Evolutionary conservation across 2,113 vertebrate species (phyloP).

Genomic region (Brachionichthys hirsutus): DNA sequence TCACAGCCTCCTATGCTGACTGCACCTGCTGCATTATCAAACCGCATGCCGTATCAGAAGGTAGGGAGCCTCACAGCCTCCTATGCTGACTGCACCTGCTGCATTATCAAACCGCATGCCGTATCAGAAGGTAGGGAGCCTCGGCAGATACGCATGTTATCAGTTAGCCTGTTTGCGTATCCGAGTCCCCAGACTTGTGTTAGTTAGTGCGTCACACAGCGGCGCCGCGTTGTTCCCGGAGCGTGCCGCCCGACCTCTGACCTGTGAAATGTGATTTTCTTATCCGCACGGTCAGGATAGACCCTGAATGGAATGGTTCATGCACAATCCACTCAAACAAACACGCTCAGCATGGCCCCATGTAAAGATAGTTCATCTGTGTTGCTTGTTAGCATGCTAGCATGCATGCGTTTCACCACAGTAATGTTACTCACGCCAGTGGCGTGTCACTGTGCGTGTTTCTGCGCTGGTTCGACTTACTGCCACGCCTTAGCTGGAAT

Average conservation of each 20-base stretch:
- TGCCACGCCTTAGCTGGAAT: conserved; percentile 32
- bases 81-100: conserved; percentile 86
- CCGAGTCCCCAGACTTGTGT: conserved; percentile 9
- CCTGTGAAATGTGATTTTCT: conserved; percentile 75
- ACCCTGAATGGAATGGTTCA: conserved; percentile 6
- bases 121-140: conserved; percentile 82
- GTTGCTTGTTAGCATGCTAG: too few species aligned
- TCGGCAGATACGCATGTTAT: too few species aligned
- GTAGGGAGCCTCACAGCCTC: conserved; percentile 80
- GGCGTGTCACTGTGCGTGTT: conserved; percentile 2
- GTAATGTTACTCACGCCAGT: not conserved
- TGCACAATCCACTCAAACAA: not conserved
- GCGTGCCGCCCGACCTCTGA: conserved; percentile 71
- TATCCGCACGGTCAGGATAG: conserved; percentile 31
- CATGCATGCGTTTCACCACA: too few species aligned
- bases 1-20: conserved; percentile 81
- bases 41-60: conserved; percentile 88
- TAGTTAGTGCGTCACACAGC: conserved; percentile 37
- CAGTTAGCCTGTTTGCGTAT: too few species aligned
- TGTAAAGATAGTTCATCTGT: conserved; percentile 3
- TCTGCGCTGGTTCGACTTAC: not conserved
- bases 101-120: conserved; percentile 91
- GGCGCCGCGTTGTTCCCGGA: conserved; percentile 36
- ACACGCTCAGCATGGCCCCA: not conserved
- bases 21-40: conserved; percentile 93